Evolutionary conservation across 92 coral and sea anemone species (phyloP).

Genomic region (Porites divaricata): DNA sequence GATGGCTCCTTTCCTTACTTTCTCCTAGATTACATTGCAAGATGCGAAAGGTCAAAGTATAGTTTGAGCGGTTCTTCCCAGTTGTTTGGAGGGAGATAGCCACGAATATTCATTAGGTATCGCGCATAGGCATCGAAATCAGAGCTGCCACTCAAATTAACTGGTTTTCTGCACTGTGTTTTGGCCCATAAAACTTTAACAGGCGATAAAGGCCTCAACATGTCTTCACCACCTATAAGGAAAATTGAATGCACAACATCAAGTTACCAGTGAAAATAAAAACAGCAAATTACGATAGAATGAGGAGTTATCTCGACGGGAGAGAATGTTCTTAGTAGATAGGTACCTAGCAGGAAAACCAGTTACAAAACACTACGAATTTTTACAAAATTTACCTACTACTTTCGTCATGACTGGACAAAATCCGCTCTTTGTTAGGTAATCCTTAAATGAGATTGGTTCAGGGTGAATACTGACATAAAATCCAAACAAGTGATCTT

Average conservation of each 20-base stretch:
- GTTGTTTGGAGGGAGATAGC: not conserved
- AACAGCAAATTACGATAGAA: not conserved
- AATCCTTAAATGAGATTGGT: no score
- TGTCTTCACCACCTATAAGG: no score
- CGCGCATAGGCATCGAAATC: no score
- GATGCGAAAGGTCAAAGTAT: not conserved
- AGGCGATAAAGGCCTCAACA: constrained; percentile 2
- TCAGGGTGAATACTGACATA: no score
- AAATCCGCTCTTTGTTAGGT: no score
- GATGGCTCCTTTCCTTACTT: not conserved
- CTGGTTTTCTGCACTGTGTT: not conserved
- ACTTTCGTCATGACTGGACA: not conserved
- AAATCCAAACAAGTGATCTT: no score
- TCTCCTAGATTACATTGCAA: not conserved
- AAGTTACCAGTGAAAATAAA: no score
- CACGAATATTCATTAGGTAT: not conserved
- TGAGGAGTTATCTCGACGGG: not conserved
- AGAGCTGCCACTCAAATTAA: no score
- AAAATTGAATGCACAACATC: no score
- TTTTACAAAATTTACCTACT: not conserved
- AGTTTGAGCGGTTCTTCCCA: not conserved
- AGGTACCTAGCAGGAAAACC: no score
- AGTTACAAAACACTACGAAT: no score
- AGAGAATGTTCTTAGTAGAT: not conserved
- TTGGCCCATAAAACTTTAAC: constrained; percentile 4